phyloP scores from a whole-genome alignment of 1,140 invertebrate species.

The Limonius californicus region DNA sequence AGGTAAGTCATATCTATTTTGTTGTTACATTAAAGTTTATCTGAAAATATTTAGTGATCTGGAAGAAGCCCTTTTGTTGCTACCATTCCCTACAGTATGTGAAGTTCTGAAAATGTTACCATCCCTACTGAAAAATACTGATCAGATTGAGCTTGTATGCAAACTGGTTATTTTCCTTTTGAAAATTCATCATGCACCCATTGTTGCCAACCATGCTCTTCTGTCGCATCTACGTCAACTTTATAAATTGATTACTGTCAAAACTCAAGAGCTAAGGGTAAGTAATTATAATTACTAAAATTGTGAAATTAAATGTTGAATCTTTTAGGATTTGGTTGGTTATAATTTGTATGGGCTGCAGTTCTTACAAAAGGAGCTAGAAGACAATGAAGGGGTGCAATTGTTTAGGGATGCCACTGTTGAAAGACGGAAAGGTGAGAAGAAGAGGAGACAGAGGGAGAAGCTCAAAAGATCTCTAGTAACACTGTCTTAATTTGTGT shows the following conservation, averaged over 20 bases:
- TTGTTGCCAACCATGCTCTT: constrained; percentile 65
- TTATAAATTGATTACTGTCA: constrained; percentile 54
- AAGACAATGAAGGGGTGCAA: constrained; percentile 73
- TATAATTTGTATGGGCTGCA: constrained; percentile 83
- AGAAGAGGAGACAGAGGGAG: constrained; percentile 65
- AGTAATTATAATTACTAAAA: constrained; percentile 33
- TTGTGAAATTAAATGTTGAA: neutral
- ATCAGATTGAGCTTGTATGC: constrained; percentile 71
- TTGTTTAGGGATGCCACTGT: constrained; percentile 79
- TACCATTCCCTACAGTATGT: constrained; percentile 79
- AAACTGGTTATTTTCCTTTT: constrained; percentile 77
- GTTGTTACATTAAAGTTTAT: constrained; percentile 31
- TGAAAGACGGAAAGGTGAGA: constrained; percentile 62
- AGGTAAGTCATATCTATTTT: too few relatives aligned
- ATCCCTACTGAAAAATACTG: constrained; percentile 59
- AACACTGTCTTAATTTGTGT: too few relatives aligned
- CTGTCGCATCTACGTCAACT: constrained; percentile 68
- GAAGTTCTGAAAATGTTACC: constrained; percentile 73
- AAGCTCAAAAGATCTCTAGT: constrained; percentile 60
- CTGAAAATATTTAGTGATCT: constrained; percentile 84
- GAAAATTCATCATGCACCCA: constrained; percentile 79
- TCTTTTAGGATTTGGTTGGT: constrained; percentile 74
- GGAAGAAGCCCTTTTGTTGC: constrained; percentile 80
- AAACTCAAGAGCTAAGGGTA: constrained; percentile 63
- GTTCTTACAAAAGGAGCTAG: constrained; percentile 72